These are phyloP conservation scores for Musca vetustissima DNA, from an alignment of 1,140 invertebrate genomes.

Conservation along the genomic window DNA sequence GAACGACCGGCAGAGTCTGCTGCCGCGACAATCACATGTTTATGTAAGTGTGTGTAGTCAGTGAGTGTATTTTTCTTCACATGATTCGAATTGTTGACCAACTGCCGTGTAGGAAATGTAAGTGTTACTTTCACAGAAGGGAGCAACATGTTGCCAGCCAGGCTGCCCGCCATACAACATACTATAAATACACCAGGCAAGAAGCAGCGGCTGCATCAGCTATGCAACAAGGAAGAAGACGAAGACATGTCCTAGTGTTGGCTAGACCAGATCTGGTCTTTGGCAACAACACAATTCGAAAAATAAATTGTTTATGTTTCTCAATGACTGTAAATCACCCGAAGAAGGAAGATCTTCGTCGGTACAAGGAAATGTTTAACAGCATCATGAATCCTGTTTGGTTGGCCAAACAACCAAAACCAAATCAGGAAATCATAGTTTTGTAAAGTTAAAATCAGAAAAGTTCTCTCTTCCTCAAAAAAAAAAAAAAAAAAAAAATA, in stretches of 20 bases:
- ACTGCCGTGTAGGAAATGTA: conserved; percentile 1
- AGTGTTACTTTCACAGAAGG: conserved; percentile 23
- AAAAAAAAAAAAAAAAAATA: background rate
- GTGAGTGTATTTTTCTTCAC: too few species aligned
- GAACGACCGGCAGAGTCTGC: background rate
- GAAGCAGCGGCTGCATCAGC: too few species aligned
- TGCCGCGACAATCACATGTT: background rate
- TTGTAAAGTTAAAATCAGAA: background rate
- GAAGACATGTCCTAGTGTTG: too few species aligned
- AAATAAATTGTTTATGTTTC: conserved; percentile 7
- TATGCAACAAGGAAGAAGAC: too few species aligned
- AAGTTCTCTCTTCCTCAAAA: background rate
- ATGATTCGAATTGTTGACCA: too few species aligned
- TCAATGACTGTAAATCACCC: conserved; percentile 14
- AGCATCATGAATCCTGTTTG: background rate
- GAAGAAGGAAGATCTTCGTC: too few species aligned
- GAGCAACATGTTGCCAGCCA: background rate
- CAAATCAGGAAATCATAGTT: background rate
- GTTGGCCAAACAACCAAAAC: background rate
- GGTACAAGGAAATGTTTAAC: conserved; percentile 14
- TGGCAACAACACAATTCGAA: background rate
- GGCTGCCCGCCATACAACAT: too few species aligned
- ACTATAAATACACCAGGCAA: too few species aligned
- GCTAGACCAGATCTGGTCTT: too few species aligned
- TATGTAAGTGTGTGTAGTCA: too few species aligned